Percentiles rank a stretch among this genome's conserved stretches.
Conservation (phyloP, 2,797 vertebrate species). For the Hyperoplus lanceolatus region DNA sequence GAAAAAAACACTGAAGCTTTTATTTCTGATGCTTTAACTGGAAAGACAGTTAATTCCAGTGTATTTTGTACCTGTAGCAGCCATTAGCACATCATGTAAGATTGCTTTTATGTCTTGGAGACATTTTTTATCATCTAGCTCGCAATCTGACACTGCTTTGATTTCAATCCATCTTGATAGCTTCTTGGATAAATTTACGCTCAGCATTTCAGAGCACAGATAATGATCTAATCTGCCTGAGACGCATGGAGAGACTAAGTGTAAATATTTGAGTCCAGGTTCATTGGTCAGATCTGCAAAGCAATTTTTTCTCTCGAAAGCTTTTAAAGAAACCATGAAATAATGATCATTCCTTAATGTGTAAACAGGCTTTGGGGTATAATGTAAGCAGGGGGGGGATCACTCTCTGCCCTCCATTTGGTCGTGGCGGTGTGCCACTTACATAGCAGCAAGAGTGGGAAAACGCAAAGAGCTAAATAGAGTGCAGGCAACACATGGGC, state of each 20-base stretch:
- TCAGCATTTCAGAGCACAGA: too few relatives aligned
- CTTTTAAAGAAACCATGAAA: not conserved
- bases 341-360: not conserved
- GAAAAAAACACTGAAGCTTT: too few relatives aligned
- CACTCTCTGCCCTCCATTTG: not conserved
- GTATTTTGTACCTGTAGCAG: not conserved
- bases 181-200: too few relatives aligned
- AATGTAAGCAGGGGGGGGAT: not conserved
- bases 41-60: not conserved
- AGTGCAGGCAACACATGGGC: not conserved
- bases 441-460: not conserved
- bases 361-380: not conserved
- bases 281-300: not conserved
- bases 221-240: too few relatives aligned
- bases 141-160: too few relatives aligned
- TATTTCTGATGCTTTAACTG: too few relatives aligned
- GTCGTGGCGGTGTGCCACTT: not conserved
- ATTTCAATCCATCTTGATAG: too few relatives aligned
- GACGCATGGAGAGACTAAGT: not conserved
- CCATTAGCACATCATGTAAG: not conserved
- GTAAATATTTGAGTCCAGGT: not conserved
- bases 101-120: not conserved
- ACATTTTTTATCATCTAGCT: not conserved
- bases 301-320: not conserved
- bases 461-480: not conserved